A percentile compares a stretch with the other conserved stretches of the same genome.
Conservation (phyloP, 1,140 invertebrate species). For the Chironomus striatipennis region DNA sequence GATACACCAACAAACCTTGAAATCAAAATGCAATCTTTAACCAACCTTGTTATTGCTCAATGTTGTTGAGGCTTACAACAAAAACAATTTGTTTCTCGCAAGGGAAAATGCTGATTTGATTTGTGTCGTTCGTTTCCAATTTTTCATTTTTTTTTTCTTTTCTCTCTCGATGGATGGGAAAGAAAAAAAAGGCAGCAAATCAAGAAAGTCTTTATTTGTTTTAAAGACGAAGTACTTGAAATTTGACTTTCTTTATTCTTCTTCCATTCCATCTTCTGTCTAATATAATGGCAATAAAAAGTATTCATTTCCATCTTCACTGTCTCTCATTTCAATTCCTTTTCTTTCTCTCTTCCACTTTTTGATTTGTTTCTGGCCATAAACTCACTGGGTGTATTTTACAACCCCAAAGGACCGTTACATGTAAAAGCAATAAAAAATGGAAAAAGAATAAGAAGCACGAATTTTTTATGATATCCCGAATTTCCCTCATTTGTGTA, state of each 20-base stretch:
- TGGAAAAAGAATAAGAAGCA: not conserved
- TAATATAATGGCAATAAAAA: not conserved
- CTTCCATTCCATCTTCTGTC: not conserved
- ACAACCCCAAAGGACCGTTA: not conserved
- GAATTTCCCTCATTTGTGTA: not conserved
- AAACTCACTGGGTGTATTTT: conserved; percentile 12
- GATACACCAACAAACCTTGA: too few relatives aligned
- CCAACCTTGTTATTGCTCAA: too few relatives aligned
- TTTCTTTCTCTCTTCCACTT: not conserved
- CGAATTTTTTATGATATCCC: not conserved
- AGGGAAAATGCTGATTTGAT: too few relatives aligned
- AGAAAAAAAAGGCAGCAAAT: conserved; percentile 3
- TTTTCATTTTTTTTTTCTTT: too few relatives aligned
- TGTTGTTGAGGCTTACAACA: too few relatives aligned
- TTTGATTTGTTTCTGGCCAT: not conserved
- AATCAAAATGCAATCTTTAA: too few relatives aligned
- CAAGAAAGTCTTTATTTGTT: conserved; percentile 2
- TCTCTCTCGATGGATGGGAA: too few relatives aligned
- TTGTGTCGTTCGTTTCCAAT: too few relatives aligned
- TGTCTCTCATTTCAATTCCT: not conserved
- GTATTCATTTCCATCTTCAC: conserved; percentile 4
- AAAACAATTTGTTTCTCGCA: too few relatives aligned
- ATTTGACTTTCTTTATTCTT: too few relatives aligned
- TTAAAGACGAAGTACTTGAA: not conserved
- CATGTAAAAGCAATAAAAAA: conserved; percentile 10